Percentiles rank a stretch among this genome's conserved stretches.
phyloP scores from a whole-genome alignment of 2,888 invertebrate genomes.

The Pyrrhosoma nymphula region DNA sequence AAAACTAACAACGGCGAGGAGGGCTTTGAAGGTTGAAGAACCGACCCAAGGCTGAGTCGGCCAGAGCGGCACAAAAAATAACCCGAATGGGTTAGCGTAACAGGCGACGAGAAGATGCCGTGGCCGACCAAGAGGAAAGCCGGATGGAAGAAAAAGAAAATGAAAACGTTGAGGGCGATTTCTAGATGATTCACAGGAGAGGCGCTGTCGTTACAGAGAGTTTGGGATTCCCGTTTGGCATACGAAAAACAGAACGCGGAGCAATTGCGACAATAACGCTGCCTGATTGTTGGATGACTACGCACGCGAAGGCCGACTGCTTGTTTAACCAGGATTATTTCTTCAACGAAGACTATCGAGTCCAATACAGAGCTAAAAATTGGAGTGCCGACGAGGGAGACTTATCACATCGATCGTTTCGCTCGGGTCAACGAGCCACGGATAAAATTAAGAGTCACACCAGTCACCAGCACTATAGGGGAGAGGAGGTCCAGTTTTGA shows the following conservation, averaged over 20 bases:
- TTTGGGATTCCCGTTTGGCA: background rate
- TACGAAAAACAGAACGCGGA: background rate
- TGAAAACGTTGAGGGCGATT: background rate
- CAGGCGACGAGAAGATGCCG: background rate
- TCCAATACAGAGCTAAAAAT: too few species aligned
- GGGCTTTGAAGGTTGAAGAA: background rate
- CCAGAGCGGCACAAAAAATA: background rate
- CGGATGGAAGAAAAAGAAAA: background rate
- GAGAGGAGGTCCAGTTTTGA: background rate
- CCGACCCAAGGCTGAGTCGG: background rate
- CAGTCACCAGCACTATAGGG: background rate
- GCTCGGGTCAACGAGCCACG: background rate
- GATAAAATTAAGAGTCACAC: background rate
- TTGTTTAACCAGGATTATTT: too few species aligned
- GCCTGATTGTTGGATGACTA: background rate
- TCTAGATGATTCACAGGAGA: background rate
- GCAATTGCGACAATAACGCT: background rate
- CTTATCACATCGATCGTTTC: background rate
- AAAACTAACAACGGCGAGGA: background rate
- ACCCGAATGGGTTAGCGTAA: background rate
- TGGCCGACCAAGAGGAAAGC: background rate
- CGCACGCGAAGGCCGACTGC: too few species aligned
- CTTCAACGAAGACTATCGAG: too few species aligned
- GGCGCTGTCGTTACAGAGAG: background rate
- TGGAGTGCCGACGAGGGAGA: background rate